Base-by-base conservation (phyloP, 2,113 vertebrate species). In the Oxygymnocypris stewartii region DNA sequence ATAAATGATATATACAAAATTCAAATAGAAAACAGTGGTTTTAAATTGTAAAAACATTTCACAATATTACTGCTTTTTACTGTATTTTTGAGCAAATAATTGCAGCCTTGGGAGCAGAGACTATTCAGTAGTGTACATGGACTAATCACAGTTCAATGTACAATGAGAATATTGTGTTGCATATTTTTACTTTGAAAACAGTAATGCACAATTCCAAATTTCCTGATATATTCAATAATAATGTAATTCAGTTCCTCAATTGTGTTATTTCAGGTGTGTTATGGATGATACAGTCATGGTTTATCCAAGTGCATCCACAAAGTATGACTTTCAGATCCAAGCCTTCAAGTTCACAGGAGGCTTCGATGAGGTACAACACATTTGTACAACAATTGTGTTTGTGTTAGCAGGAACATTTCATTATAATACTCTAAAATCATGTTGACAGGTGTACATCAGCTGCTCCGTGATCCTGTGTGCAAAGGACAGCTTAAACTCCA, bases 281-380 rank as follows among this genome's bases (percentile, higher is more conserved):
- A 5, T 11, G 28, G 95, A 95, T 83, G 88, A 92, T 20, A 94
- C 94, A 0, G 0, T 95, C 2, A 74, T 7, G n/a, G 16, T 88
- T n/a, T 35, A 90, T 65, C 3, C 37, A 2, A 73, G 86, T 6
- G 20, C 85, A 28, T 67, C 20, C 1, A 91, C 84, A 0, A 18
- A 78, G 1, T 94, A 84, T 91, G 91, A 93, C 69, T 94, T 95
- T 87, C 84, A 89, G 84, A 57, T 95, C 61, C 91, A 94, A 84
- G 91, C 91, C 2, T 95, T 95, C 87, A 94, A 92, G 81, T 95
- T 95, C 57, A 93, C 59, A 1, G 94, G 94, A 86, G 84, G 90
- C 79, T 91, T 80, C 31, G 89, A 94, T 31, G 89, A 94, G 92
- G 95, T 95, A 89, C 88, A 31, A 20, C 7, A 69, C 4, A 47